phyloP scores from a whole-genome alignment of 2,888 invertebrate species.

The Xestia rhomboidea region DNA sequence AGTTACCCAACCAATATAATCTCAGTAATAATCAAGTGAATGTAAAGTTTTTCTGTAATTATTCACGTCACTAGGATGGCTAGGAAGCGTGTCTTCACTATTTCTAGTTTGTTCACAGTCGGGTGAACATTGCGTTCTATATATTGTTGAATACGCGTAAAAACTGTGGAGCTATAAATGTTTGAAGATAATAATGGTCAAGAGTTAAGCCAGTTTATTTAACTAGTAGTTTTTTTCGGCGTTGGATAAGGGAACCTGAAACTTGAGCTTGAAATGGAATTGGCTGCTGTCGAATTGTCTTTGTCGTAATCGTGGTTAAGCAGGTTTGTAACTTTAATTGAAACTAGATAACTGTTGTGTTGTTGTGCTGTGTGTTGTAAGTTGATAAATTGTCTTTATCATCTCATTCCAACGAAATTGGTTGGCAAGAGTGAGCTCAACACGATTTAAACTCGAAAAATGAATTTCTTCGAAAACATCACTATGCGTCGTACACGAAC shows the following conservation, averaged over 20 bases:
- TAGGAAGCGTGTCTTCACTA: conserved; percentile 64
- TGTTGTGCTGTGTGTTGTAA: too few relatives aligned
- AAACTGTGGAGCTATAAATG: conserved; percentile 1
- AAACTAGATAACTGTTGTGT: too few relatives aligned
- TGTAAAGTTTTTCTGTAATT: conserved; percentile 48
- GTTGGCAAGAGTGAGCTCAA: too few relatives aligned
- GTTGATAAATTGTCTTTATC: too few relatives aligned
- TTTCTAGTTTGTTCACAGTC: conserved; percentile 50
- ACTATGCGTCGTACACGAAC: too few relatives aligned
- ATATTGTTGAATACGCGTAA: conserved; percentile 19
- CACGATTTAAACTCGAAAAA: too few relatives aligned
- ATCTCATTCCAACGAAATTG: too few relatives aligned
- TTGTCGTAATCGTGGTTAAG: background rate
- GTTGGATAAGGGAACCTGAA: conserved; percentile 38
- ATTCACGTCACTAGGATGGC: conserved; percentile 64
- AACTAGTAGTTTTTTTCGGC: background rate
- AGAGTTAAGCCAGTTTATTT: background rate
- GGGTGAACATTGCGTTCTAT: conserved; percentile 30
- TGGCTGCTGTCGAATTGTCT: background rate
- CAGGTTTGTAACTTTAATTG: background rate
- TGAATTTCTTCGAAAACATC: too few relatives aligned
- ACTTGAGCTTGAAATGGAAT: background rate
- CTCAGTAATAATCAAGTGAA: conserved; percentile 53
- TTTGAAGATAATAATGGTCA: background rate
- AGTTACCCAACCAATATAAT: conserved; percentile 53